phyloP scores from a whole-genome alignment of 2,888 invertebrate genomes.

The Conchocele bisecta region DNA sequence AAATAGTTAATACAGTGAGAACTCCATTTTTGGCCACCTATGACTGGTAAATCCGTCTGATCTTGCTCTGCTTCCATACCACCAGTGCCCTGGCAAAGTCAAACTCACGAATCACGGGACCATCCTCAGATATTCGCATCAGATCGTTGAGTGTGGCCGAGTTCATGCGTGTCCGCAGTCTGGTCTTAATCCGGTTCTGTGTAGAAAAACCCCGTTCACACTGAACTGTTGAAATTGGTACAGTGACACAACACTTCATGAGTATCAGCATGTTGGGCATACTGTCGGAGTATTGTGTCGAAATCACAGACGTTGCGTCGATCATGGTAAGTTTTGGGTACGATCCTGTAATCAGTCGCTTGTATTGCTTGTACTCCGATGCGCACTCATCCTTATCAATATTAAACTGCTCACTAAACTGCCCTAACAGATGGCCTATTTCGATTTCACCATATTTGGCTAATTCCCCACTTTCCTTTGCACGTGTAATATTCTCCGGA shows the following conservation, averaged over 20 bases:
- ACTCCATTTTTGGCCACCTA: neutral
- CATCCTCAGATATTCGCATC: slow-evolving; percentile 34
- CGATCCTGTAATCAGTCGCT: neutral
- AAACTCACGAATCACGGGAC: slow-evolving; percentile 3
- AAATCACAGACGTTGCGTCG: neutral
- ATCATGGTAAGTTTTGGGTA: neutral
- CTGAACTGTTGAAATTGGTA: slow-evolving; percentile 18
- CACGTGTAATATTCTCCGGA: neutral
- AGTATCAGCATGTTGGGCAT: slow-evolving; percentile 8
- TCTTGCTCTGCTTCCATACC: slow-evolving; percentile 3
- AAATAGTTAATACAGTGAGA: too few relatives aligned
- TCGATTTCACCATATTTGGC: too few relatives aligned
- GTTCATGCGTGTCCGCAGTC: slow-evolving; percentile 9
- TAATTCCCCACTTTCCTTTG: neutral
- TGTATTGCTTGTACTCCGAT: slow-evolving; percentile 15
- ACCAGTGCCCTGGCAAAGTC: slow-evolving; percentile 1
- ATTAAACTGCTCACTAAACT: neutral
- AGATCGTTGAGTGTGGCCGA: neutral
- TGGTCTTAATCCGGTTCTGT: slow-evolving; percentile 27
- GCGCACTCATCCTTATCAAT: neutral
- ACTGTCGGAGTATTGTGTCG: neutral
- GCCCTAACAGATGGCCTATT: too few relatives aligned
- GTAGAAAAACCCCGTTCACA: slow-evolving; percentile 36
- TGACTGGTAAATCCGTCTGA: neutral
- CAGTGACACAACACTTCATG: slow-evolving; percentile 2